Evolutionary conservation across 2,888 invertebrate genomes (phyloP).

Genomic region (Timema podura): DNA sequence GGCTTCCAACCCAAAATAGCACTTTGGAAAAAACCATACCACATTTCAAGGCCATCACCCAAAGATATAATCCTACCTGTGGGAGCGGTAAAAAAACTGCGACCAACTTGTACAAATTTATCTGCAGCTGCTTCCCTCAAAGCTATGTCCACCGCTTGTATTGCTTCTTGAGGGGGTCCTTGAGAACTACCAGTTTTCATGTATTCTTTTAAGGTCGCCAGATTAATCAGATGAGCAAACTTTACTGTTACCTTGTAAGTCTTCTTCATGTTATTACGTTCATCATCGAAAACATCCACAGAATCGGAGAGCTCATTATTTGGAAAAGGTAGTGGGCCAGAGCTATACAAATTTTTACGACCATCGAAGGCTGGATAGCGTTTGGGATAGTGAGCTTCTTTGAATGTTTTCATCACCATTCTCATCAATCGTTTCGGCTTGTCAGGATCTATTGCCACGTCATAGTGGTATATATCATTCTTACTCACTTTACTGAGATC

Average conservation of each 20-base stretch:
- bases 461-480: conserved; percentile 66
- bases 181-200: conserved; percentile 44
- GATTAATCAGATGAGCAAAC: conserved; percentile 53
- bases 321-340: conserved; percentile 46
- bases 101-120: conserved; percentile 56
- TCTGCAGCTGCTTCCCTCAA: conserved; percentile 60
- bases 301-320: conserved; percentile 35
- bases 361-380: conserved; percentile 68
- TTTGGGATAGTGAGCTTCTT: conserved; percentile 44
- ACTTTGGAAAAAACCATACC: conserved; percentile 91
- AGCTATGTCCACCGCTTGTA: conserved; percentile 83
- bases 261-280: conserved; percentile 37
- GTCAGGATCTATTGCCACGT: conserved; percentile 67
- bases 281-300: conserved; percentile 43
- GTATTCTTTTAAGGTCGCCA: conserved; percentile 41
- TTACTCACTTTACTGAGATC: conserved; percentile 47
- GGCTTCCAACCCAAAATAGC: conserved; percentile 85
- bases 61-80: conserved; percentile 52
- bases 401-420: conserved; percentile 39
- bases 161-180: conserved; percentile 53
- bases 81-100: conserved; percentile 71
- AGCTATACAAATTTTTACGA: conserved; percentile 60
- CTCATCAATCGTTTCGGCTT: conserved; percentile 61
- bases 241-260: conserved; percentile 52
- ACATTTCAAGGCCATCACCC: conserved; percentile 80